These are phyloP conservation scores for Coreius guichenoti DNA, from an alignment of 2,797 vertebrate species.

Conservation along the genomic window DNA sequence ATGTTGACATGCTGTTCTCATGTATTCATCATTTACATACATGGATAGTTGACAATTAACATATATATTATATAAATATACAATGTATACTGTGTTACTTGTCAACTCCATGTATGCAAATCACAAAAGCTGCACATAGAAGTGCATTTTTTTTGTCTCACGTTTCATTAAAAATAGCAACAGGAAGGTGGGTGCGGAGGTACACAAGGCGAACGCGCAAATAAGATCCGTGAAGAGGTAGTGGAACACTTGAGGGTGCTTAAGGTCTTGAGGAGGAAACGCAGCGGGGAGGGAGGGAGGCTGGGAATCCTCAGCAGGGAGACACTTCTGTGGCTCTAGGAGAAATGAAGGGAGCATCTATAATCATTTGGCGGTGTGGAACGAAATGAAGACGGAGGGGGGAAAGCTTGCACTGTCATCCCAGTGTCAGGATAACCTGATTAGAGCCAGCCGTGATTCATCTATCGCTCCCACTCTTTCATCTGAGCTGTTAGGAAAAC, in stretches of 20 bases:
- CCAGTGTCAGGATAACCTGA: constrained; percentile 77
- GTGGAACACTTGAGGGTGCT: constrained; percentile 76
- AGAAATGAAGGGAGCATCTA: constrained; percentile 71
- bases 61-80: background rate
- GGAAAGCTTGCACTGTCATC: constrained; percentile 72
- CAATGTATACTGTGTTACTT: background rate
- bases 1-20: too few species aligned
- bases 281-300: constrained; percentile 6
- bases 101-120: background rate
- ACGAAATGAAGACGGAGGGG: constrained; percentile 65
- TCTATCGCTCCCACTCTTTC: constrained; percentile 67
- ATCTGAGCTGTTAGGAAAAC: constrained; percentile 46
- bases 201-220: background rate
- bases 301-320: constrained; percentile 56
- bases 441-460: constrained; percentile 78
- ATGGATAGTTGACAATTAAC: too few species aligned
- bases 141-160: background rate
- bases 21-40: too few species aligned
- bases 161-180: background rate
- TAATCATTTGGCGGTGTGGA: constrained; percentile 77
- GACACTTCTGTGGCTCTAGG: constrained; percentile 56
- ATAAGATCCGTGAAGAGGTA: constrained; percentile 65
- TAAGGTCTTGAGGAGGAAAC: constrained; percentile 65
- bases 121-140: background rate
- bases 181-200: background rate